These are phyloP conservation scores for Plectus sambesii DNA, from an alignment of 1,140 invertebrate genomes.

Conservation along the genomic window DNA sequence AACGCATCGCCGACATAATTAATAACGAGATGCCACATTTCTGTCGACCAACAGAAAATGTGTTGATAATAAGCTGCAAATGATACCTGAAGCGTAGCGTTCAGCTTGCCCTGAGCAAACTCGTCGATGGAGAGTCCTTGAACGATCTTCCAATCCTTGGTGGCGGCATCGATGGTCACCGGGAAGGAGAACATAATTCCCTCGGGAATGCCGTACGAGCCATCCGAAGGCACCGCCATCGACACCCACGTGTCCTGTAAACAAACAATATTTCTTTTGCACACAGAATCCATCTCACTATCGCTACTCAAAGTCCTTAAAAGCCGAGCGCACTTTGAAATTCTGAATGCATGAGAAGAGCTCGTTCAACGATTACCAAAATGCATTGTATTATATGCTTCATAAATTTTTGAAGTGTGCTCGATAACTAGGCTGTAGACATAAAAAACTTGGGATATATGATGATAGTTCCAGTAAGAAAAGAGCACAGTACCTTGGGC, in stretches of 20 bases:
- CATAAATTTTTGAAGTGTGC: too few relatives aligned
- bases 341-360: too few relatives aligned
- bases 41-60: too few relatives aligned
- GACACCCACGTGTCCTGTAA: slow-evolving; percentile 64
- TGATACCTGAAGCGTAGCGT: slow-evolving; percentile 68
- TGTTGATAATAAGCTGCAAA: background rate
- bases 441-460: too few relatives aligned
- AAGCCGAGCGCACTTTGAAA: too few relatives aligned
- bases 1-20: too few relatives aligned
- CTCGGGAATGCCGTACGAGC: slow-evolving; percentile 63
- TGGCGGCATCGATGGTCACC: slow-evolving; percentile 55
- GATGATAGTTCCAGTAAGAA: slow-evolving; percentile 1
- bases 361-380: too few relatives aligned
- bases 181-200: slow-evolving; percentile 93
- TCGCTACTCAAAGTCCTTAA: too few relatives aligned
- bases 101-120: slow-evolving; percentile 71
- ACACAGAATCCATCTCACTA: too few relatives aligned
- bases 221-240: slow-evolving; percentile 98
- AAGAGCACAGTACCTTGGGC: background rate
- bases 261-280: slow-evolving; percentile 27
- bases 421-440: too few relatives aligned
- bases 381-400: too few relatives aligned
- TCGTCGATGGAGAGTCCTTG: slow-evolving; percentile 67
- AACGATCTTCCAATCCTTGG: slow-evolving; percentile 77
- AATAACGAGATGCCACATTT: too few relatives aligned